Base-by-base conservation (phyloP, 2,113 vertebrate genomes). In the Scopus umbretta region DNA sequence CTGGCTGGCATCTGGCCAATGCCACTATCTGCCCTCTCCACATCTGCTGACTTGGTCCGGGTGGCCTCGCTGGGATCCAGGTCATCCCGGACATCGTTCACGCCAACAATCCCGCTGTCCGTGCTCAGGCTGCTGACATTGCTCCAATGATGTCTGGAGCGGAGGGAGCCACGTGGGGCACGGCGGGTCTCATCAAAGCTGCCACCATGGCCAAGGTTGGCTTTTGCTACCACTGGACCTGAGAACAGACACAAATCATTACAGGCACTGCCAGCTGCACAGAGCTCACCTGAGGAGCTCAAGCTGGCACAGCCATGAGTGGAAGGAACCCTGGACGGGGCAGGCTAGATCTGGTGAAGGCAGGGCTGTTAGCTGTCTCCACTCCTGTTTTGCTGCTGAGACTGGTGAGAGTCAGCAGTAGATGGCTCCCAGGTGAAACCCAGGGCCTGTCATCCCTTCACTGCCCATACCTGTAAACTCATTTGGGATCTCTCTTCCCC, bases 111-210 rank as follows among this genome's bases (percentile, higher is more conserved):
- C 5, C 99, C 99, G 1, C 99, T 99, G 98, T 99, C 99, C 0
- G 98, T 98, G 55, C 99, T 99, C 94, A 99, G 97, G 94, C 98
- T 99, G 98, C 99, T 99, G 94, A 99, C 97, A 17, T 99, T 99
- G 97, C 99, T 99, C 99, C 99, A 99, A 49, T 99, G 99, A 63
- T 98, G 98, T 61, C 98, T 97, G 73, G 97, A 96, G 72, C 93
- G 95, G 17, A 97, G 91, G 22, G 86, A 97, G 62, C 93, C 80
- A 29, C 95, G 52, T 9, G 83, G 72, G 19, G 81, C 20, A 3
- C 22, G 86, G 27, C 97, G 49, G 78, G 97, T n/a, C 96, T 98
- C 30, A 56, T 98, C 42, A 78, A 98, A 95, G 97, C 98, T 97
- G 98, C 98, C 55, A 94, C 98, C 45, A 73, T 98, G 65, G 96